A percentile compares a stretch with the other conserved stretches of the same genome.
These are phyloP conservation scores for Pollenia labialis DNA, from an alignment of 2,888 invertebrate species.

Conservation along the genomic window DNA sequence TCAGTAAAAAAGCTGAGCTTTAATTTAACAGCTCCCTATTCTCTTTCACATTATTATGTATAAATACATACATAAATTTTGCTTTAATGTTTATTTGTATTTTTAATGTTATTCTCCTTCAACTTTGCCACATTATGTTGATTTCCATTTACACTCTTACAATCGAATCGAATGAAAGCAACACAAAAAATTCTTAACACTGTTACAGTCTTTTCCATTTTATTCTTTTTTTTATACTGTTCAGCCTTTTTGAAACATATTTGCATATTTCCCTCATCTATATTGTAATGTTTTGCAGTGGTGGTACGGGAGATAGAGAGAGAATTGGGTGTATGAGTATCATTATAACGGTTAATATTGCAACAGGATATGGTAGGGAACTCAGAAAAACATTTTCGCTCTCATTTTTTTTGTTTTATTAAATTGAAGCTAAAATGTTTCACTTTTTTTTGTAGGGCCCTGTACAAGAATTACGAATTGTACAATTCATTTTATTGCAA, in stretches of 20 bases:
- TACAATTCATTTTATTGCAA: constrained; percentile 51
- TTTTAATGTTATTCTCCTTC: constrained; percentile 55
- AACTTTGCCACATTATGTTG: constrained; percentile 44
- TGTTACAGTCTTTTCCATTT: constrained; percentile 18
- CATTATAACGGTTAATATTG: constrained; percentile 64
- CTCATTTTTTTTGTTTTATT: background rate
- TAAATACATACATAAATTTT: constrained; percentile 65
- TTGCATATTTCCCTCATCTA: constrained; percentile 69
- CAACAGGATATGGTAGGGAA: constrained; percentile 53
- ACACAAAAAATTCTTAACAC: constrained; percentile 45
- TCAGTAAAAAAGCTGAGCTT: background rate
- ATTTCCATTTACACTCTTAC: constrained; percentile 25
- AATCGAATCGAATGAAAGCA: background rate
- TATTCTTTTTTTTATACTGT: background rate
- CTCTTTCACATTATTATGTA: constrained; percentile 50
- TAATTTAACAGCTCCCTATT: background rate
- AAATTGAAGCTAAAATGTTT: constrained; percentile 15
- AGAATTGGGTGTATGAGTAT: constrained; percentile 6
- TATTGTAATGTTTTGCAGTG: constrained; percentile 42
- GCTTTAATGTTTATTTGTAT: constrained; percentile 64
- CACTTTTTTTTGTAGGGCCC: constrained; percentile 22
- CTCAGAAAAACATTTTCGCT: background rate
- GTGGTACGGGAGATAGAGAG: background rate
- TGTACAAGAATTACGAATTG: constrained; percentile 3
- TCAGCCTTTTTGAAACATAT: constrained; percentile 54